These are phyloP conservation scores for Teleogryllus oceanicus DNA, from an alignment of 2,888 invertebrate genomes.

Conservation along the genomic window DNA sequence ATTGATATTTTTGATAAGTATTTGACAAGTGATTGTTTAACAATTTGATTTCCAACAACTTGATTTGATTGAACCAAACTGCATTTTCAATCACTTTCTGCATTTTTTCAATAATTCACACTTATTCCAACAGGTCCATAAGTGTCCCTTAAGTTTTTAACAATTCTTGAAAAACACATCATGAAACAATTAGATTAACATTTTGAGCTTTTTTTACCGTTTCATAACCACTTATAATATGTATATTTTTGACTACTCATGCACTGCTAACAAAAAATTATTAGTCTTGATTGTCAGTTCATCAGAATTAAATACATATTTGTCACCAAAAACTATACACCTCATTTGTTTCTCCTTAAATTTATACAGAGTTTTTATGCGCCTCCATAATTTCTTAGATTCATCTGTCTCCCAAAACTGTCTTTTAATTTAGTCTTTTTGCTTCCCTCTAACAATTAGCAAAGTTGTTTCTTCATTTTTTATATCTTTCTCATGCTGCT, in stretches of 20 bases:
- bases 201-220: neutral
- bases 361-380: neutral
- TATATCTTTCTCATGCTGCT: too few species aligned
- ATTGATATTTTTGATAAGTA: neutral
- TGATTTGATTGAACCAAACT: neutral
- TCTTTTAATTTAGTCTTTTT: neutral
- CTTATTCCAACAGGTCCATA: neutral
- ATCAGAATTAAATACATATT: neutral
- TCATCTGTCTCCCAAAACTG: too few species aligned
- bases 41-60: neutral
- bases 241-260: neutral
- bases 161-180: neutral
- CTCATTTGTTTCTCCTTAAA: neutral
- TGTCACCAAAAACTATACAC: neutral
- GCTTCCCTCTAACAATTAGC: neutral
- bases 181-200: neutral
- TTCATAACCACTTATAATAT: neutral
- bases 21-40: neutral
- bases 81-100: neutral
- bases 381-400: too few species aligned
- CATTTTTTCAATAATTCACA: neutral
- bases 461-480: neutral
- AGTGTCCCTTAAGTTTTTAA: neutral
- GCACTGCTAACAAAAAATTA: neutral
- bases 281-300: neutral